Conservation (phyloP, 2,888 invertebrate genomes). For the Philereme vetulata region DNA sequence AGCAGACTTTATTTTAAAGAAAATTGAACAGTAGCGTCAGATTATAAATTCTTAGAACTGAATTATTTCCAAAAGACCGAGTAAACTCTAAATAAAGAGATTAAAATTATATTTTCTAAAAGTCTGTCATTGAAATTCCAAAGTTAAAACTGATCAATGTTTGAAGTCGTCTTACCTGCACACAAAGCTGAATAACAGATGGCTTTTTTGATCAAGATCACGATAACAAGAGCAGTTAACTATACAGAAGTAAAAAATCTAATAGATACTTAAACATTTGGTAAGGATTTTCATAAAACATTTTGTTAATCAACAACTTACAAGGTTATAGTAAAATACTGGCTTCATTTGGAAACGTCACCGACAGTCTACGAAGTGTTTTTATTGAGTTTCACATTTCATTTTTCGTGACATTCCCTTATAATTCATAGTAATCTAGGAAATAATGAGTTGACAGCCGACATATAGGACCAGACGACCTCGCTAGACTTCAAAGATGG, state of each 20-base stretch:
- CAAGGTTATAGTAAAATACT: slow-evolving; percentile 5
- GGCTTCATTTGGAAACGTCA: slow-evolving; percentile 14
- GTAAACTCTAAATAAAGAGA: slow-evolving; percentile 7
- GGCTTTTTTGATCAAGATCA: no score
- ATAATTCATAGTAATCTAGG: no score
- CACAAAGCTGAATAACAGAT: no score
- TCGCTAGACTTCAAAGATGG: no score
- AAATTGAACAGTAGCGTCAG: slow-evolving; percentile 20
- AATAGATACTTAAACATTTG: no score
- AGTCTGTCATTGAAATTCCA: neutral
- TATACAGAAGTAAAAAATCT: no score
- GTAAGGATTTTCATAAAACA: no score
- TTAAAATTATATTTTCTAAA: slow-evolving; percentile 13
- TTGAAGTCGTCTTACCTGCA: neutral
- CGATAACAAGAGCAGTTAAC: no score
- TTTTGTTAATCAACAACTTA: neutral
- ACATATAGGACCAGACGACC: no score
- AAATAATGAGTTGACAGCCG: no score
- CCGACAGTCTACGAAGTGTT: slow-evolving; percentile 1
- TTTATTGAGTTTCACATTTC: neutral
- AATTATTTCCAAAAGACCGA: slow-evolving; percentile 10
- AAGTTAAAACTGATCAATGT: neutral
- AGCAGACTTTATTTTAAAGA: slow-evolving; percentile 10
- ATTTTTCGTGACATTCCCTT: neutral
- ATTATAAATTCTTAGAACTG: slow-evolving; percentile 15